Conservation (phyloP, 1,140 invertebrate species). For the Tetranychus cinnabarinus region DNA sequence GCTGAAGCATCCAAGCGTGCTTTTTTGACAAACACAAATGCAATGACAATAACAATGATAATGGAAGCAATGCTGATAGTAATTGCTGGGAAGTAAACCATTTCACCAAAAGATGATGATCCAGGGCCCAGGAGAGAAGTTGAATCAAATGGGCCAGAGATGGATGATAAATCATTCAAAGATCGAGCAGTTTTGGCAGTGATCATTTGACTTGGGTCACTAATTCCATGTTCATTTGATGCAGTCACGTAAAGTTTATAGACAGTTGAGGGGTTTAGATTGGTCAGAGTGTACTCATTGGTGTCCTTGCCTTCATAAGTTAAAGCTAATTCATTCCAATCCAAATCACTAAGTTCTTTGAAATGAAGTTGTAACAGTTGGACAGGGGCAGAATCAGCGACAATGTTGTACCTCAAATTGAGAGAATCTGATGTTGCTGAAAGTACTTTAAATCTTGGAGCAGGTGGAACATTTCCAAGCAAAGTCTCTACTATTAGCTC, state of each 20-base stretch:
- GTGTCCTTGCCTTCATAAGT: not conserved
- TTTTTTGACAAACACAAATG: not conserved
- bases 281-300: not conserved
- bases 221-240: constrained; percentile 12
- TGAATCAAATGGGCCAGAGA: not conserved
- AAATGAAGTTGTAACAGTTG: constrained; percentile 8
- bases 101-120: not conserved
- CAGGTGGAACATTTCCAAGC: constrained; percentile 13
- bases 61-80: not conserved
- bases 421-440: not conserved
- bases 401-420: not conserved
- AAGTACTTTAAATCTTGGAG: constrained; percentile 3
- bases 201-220: constrained; percentile 11
- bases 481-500: constrained; percentile 13
- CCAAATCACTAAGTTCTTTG: constrained; percentile 2
- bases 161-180: not conserved
- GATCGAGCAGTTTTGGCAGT: constrained; percentile 3
- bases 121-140: not conserved
- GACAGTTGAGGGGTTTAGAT: not conserved
- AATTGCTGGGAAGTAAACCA: not conserved
- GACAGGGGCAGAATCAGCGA: constrained; percentile 2
- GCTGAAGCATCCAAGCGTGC: not conserved
- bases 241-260: constrained; percentile 14
- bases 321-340: constrained; percentile 8
- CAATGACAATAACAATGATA: not conserved